Percentiles rank a stretch among this genome's conserved stretches.
Conservation (phyloP, 1,140 invertebrate genomes). For the Diplogasteroides magnus region DNA sequence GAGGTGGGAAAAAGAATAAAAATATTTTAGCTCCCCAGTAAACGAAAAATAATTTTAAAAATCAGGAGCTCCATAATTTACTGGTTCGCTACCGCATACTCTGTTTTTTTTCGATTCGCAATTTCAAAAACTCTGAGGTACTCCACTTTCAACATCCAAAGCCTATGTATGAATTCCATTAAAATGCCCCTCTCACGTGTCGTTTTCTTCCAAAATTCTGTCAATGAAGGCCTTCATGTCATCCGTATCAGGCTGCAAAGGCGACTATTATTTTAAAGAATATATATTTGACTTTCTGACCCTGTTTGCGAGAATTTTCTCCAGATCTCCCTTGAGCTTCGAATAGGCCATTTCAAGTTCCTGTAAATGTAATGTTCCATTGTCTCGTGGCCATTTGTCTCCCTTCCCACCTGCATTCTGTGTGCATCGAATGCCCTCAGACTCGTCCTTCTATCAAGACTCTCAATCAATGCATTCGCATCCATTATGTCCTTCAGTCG, state of each 20-base stretch:
- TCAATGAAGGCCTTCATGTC: conserved; percentile 17
- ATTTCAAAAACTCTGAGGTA: too few relatives aligned
- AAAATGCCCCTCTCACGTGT: conserved; percentile 18
- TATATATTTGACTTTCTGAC: too few relatives aligned
- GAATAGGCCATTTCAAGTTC: conserved; percentile 23
- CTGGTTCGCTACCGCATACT: too few relatives aligned
- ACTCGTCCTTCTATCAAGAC: conserved; percentile 22
- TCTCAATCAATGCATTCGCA: conserved; percentile 22
- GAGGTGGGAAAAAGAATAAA: too few relatives aligned
- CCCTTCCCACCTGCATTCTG: conserved; percentile 5
- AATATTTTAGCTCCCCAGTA: too few relatives aligned
- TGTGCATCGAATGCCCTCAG: conserved; percentile 19
- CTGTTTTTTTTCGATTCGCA: too few relatives aligned
- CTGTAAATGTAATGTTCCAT: conserved; percentile 9
- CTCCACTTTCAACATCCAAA: too few relatives aligned
- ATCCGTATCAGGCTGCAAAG: too few relatives aligned
- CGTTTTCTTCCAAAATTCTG: conserved; percentile 30
- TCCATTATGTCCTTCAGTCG: conserved; percentile 22
- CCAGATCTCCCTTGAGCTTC: conserved; percentile 26
- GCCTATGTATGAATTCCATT: too few relatives aligned
- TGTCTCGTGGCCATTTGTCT: conserved; percentile 1
- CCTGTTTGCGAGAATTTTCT: conserved; percentile 7
- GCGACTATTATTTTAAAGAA: too few relatives aligned
- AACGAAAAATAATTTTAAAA: too few relatives aligned
- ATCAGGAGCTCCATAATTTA: too few relatives aligned